These are phyloP conservation scores for Noctua janthina DNA, from an alignment of 2,888 invertebrate species.

Conservation along the genomic window DNA sequence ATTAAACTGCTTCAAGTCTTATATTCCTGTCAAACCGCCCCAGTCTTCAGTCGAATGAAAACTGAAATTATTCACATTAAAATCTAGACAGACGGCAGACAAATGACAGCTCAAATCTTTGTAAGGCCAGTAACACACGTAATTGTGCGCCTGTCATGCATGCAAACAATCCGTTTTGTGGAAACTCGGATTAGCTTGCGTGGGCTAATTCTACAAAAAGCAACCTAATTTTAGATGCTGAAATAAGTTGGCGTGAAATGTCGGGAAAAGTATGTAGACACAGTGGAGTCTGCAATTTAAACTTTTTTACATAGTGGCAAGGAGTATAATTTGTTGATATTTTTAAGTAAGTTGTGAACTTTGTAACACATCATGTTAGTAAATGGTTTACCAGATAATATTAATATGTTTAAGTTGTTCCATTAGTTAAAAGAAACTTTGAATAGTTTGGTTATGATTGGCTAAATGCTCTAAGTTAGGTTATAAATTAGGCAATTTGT, in stretches of 20 bases:
- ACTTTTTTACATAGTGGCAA: conserved; percentile 4
- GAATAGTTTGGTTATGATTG: conserved; percentile 27
- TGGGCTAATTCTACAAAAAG: conserved; percentile 32
- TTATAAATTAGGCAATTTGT: conserved; percentile 52
- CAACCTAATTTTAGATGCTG: conserved; percentile 25
- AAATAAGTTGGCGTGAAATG: conserved; percentile 15
- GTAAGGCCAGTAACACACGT: not conserved
- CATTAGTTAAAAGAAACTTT: conserved; percentile 29
- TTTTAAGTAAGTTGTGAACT: not conserved
- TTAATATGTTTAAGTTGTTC: conserved; percentile 14
- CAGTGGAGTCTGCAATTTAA: conserved; percentile 2
- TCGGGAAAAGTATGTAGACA: conserved; percentile 21
- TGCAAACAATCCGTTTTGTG: conserved; percentile 36
- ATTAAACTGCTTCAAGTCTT: conserved; percentile 31
- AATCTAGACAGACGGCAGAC: conserved; percentile 13
- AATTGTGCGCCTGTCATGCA: conserved; percentile 12
- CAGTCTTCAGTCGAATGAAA: conserved; percentile 6
- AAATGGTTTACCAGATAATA: conserved; percentile 22
- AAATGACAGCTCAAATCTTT: conserved; percentile 10
- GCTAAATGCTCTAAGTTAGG: conserved; percentile 42
- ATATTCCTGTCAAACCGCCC: not conserved
- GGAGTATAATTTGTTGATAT: not conserved
- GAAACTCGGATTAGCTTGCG: conserved; percentile 2
- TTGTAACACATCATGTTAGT: not conserved
- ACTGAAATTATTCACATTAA: conserved; percentile 13